Evolutionary conservation across 2,888 invertebrate species (phyloP).

Genomic region (Cataglyphis rosenhaueri): DNA sequence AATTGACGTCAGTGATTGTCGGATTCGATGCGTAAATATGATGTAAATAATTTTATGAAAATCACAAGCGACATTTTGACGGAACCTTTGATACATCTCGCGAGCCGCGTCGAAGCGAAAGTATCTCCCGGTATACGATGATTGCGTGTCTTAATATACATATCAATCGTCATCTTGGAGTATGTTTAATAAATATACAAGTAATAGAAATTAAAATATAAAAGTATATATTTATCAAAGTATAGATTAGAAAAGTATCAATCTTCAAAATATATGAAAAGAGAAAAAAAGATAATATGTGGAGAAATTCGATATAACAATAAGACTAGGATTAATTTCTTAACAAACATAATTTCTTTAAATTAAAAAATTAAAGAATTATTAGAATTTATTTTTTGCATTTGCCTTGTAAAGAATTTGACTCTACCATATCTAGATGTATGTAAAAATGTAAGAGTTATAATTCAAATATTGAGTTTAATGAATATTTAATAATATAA

Average conservation of each 20-base stretch:
- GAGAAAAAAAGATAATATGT: neutral
- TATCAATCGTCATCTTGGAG: neutral
- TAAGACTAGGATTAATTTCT: neutral
- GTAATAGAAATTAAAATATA: neutral
- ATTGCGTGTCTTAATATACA: neutral
- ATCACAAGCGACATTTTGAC: slow-evolving; percentile 66
- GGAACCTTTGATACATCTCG: neutral
- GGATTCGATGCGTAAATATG: slow-evolving; percentile 55
- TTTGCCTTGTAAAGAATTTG: neutral
- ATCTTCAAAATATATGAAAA: neutral
- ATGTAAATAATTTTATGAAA: slow-evolving; percentile 68
- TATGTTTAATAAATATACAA: neutral
- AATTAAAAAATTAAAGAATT: neutral
- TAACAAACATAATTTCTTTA: neutral
- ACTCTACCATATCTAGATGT: neutral
- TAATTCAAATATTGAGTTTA: neutral
- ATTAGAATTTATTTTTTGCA: neutral
- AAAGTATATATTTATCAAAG: neutral
- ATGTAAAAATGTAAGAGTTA: neutral
- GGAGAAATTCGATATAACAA: too few species aligned
- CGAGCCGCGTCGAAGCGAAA: neutral
- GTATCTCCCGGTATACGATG: neutral
- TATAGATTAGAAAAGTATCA: neutral
- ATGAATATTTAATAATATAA: neutral
- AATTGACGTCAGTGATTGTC: slow-evolving; percentile 70